Evolutionary conservation across 1,140 invertebrate genomes (phyloP).

Genomic region (Diorhabda carinulata): DNA sequence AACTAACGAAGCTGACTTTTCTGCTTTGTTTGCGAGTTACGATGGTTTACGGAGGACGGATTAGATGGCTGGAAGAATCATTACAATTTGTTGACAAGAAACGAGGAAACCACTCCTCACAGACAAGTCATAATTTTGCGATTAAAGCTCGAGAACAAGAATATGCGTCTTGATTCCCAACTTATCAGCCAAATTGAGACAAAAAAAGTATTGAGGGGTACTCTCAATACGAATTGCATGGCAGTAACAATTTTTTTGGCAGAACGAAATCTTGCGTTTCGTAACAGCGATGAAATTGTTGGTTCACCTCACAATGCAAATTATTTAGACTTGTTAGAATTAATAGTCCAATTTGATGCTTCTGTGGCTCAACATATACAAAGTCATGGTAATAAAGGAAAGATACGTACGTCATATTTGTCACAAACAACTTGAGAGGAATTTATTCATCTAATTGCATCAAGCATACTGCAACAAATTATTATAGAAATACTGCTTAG

Average conservation of each 20-base stretch:
- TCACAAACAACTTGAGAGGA: slow-evolving; percentile 19
- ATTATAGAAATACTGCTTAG: slow-evolving; percentile 16
- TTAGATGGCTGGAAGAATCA: slow-evolving; percentile 16
- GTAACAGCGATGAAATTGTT: slow-evolving; percentile 33
- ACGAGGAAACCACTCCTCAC: slow-evolving; percentile 5
- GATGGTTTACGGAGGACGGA: slow-evolving; percentile 2
- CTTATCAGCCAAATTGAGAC: slow-evolving; percentile 5
- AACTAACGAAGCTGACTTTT: slow-evolving; percentile 6
- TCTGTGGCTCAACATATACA: slow-evolving; percentile 18
- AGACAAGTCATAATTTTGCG: too few relatives aligned
- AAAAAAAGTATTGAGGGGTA: slow-evolving; percentile 5
- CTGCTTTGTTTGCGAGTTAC: slow-evolving; percentile 15
- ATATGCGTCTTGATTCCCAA: slow-evolving; percentile 14
- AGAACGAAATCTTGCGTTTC: slow-evolving; percentile 34
- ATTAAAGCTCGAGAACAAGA: slow-evolving; percentile 12
- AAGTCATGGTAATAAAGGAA: slow-evolving; percentile 17
- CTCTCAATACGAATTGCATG: slow-evolving; percentile 6
- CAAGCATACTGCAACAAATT: slow-evolving; percentile 8
- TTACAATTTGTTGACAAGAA: slow-evolving; percentile 18
- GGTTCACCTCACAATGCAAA: slow-evolving; percentile 39
- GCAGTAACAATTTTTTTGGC: slow-evolving; percentile 15
- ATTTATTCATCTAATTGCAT: slow-evolving; percentile 10
- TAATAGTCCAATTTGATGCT: slow-evolving; percentile 15
- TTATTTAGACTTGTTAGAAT: slow-evolving; percentile 36
- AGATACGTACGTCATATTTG: slow-evolving; percentile 8